Base-by-base conservation (phyloP, 2,113 vertebrate species). In the Corapipo altera region DNA sequence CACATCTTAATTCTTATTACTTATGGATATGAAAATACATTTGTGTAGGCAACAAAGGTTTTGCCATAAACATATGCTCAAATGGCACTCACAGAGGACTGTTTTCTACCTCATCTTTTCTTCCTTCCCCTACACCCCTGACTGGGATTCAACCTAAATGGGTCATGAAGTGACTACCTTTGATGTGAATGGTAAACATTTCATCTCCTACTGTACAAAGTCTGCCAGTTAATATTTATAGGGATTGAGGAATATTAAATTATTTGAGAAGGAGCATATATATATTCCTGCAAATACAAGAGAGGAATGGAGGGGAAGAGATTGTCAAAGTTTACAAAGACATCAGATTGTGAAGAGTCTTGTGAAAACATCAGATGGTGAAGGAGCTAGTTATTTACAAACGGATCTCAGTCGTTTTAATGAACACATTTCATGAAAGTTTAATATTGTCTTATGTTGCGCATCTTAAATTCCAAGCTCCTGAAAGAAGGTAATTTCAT, bases 351-450 rank as follows among this genome's bases (percentile, higher is more conserved):
- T 76, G 66, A 94, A 37, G 12, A 59, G 77, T 5, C 57, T 72
- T 91, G 49, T 72, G 57, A 91, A 89, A 71, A 79, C 9, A 21
- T 74, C 43, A 82, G 32, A 37, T 57, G 24, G 27, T 76, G 82
- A 88, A 88, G 66, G 46, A 93, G 44, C 33, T 69, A 48, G 44
- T 90, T 88, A 89, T 85, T 88, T 88, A 67, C 35, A 52, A 79
- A 71, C 79, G 37, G 27, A 96, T 78, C 21, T n/a, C 74, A 78
- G 33, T 69, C 1, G 4, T 79, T 91, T 91, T 88, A 95, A 95
- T 90, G 92, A 96, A 93, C 54, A 58, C 44, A 66, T 66, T 91
- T 91, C 90, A 93, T 95, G 62, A 90, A 93, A 91, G 24, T 88
- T 97, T 91, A 96, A 88, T 95, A 76, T 11, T 69, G 27, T 52